These are phyloP conservation scores for Stegophylla sp. DNA, from an alignment of 2,888 invertebrate species.

Conservation along the genomic window DNA sequence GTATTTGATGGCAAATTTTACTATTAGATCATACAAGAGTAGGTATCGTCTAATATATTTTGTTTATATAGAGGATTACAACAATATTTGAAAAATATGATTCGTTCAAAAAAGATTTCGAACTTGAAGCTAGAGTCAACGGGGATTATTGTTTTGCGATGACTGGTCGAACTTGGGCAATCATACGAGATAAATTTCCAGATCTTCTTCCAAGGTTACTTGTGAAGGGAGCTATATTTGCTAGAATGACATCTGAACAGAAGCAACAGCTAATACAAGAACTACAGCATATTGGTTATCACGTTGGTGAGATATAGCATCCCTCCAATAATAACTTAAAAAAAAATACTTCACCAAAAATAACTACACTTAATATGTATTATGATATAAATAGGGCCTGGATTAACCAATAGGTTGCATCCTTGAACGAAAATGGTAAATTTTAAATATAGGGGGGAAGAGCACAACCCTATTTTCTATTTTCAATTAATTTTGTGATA, in stretches of 20 bases:
- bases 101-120: conserved; percentile 30
- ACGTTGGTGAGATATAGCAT: conserved; percentile 68
- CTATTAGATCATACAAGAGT: background rate
- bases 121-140: conserved; percentile 31
- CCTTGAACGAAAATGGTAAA: too few relatives aligned
- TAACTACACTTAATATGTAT: too few relatives aligned
- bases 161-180: conserved; percentile 79
- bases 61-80: conserved; percentile 17
- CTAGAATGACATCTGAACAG: conserved; percentile 82
- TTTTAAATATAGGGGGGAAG: too few relatives aligned
- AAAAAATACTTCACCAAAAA: too few relatives aligned
- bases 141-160: conserved; percentile 68
- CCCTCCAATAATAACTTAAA: too few relatives aligned
- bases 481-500: too few relatives aligned
- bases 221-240: conserved; percentile 78
- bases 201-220: conserved; percentile 74
- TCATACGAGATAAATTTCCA: conserved; percentile 74
- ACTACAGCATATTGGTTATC: conserved; percentile 74
- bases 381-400: too few relatives aligned
- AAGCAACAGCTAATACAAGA: conserved; percentile 78
- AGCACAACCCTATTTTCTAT: too few relatives aligned
- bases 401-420: too few relatives aligned
- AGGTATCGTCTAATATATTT: background rate
- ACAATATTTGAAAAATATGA: background rate
- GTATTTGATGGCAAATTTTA: background rate